phyloP scores from a whole-genome alignment of 1,140 invertebrate genomes.

The Anastrepha ludens region DNA sequence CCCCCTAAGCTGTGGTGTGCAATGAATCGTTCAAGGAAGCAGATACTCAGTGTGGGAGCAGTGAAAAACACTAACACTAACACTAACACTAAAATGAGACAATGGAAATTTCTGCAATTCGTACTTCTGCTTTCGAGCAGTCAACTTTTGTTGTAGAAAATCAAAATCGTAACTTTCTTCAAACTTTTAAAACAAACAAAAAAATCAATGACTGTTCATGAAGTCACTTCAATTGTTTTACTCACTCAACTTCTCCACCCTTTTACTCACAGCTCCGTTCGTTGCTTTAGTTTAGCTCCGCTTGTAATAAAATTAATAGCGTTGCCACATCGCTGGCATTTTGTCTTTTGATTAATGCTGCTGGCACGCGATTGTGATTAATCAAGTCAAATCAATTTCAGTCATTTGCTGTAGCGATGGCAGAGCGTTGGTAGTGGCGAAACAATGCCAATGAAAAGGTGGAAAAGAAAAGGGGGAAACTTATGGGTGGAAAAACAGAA shows the following conservation, averaged over 20 bases:
- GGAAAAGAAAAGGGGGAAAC: neutral
- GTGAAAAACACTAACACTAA: neutral
- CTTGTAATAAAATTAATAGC: slow-evolving; percentile 48
- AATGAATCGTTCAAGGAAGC: neutral
- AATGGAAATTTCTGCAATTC: neutral
- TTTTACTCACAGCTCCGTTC: neutral
- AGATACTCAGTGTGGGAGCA: neutral
- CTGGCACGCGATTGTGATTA: slow-evolving; percentile 45
- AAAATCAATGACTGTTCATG: neutral
- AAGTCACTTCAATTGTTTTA: neutral
- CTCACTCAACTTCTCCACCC: neutral
- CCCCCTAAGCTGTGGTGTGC: neutral
- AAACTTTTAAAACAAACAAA: neutral
- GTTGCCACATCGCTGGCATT: slow-evolving; percentile 33
- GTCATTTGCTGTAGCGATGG: neutral
- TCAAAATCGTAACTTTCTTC: slow-evolving; percentile 19
- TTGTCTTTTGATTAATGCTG: slow-evolving; percentile 44
- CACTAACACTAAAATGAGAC: neutral
- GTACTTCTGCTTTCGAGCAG: neutral
- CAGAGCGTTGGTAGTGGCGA: neutral
- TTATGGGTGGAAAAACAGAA: too few relatives aligned
- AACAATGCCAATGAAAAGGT: slow-evolving; percentile 19
- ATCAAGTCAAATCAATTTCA: slow-evolving; percentile 48
- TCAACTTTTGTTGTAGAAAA: neutral
- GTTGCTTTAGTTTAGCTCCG: neutral